These are phyloP conservation scores for Holocentrus rufus DNA, from an alignment of 2,797 vertebrate species.

Conservation along the genomic window DNA sequence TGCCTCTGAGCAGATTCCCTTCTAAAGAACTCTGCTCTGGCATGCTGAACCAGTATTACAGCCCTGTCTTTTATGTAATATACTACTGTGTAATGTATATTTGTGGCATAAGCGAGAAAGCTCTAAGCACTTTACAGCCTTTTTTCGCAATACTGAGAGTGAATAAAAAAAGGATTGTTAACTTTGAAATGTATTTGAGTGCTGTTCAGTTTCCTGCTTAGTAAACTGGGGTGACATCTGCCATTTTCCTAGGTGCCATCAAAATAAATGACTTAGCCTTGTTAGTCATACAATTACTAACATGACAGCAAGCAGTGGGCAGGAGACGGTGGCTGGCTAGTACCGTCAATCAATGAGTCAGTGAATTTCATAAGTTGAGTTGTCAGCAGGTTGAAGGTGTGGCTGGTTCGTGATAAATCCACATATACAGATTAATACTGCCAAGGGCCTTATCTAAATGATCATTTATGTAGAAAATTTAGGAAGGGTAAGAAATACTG, in stretches of 20 bases:
- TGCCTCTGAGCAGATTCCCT: neutral
- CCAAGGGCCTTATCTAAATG: neutral
- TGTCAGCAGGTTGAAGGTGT: slow-evolving; percentile 28
- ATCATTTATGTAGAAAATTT: neutral
- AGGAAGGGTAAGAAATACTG: neutral
- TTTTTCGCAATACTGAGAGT: slow-evolving; percentile 10
- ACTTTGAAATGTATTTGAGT: slow-evolving; percentile 4
- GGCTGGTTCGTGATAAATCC: slow-evolving; percentile 1
- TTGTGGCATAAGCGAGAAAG: slow-evolving; percentile 1
- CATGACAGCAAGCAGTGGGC: neutral
- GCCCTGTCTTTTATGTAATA: slow-evolving; percentile 18
- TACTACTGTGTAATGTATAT: slow-evolving; percentile 15
- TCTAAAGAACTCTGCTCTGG: slow-evolving; percentile 2
- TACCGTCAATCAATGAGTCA: slow-evolving; percentile 4
- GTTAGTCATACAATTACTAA: slow-evolving; percentile 27
- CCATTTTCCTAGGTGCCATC: neutral
- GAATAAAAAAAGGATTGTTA: neutral
- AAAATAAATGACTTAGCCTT: neutral
- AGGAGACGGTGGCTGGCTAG: neutral
- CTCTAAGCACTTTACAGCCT: slow-evolving; percentile 51
- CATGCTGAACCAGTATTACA: slow-evolving; percentile 62
- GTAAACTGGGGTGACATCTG: neutral
- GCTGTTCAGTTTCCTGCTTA: neutral
- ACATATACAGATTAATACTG: neutral
- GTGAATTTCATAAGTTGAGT: neutral